phyloP scores from a whole-genome alignment of 2,888 invertebrate genomes.

The Athripsodes cinereus region DNA sequence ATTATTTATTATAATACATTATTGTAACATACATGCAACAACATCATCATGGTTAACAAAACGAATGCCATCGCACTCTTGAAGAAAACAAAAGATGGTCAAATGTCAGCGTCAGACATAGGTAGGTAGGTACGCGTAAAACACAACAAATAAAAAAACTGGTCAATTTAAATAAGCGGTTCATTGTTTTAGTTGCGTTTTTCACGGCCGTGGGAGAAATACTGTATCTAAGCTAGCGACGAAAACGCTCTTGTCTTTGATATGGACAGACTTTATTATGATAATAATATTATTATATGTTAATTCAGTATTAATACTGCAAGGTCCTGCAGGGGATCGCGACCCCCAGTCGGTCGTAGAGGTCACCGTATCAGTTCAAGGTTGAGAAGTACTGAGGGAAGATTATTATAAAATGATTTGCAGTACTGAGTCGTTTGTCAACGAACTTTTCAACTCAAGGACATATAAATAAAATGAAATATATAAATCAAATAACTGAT shows the following conservation, averaged over 20 bases:
- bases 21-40: too few relatives aligned
- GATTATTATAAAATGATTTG: too few relatives aligned
- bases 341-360: not conserved
- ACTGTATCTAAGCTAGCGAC: not conserved
- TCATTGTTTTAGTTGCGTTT: slow-evolving; percentile 7
- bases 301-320: not conserved
- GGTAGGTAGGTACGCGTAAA: too few relatives aligned
- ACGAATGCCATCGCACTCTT: not conserved
- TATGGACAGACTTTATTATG: too few relatives aligned
- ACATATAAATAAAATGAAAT: too few relatives aligned
- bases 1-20: too few relatives aligned
- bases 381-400: not conserved
- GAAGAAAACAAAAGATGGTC: slow-evolving; percentile 11
- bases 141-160: slow-evolving; percentile 6
- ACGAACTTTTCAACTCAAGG: too few relatives aligned
- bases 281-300: too few relatives aligned
- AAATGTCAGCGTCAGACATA: slow-evolving; percentile 5
- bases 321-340: slow-evolving; percentile 12
- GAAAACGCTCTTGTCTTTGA: too few relatives aligned
- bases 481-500: too few relatives aligned
- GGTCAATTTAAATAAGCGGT: slow-evolving; percentile 12
- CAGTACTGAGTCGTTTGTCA: too few relatives aligned
- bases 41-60: too few relatives aligned
- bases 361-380: slow-evolving; percentile 12
- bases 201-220: slow-evolving; percentile 11